Base-by-base conservation (phyloP, 2,113 vertebrate species). In the Suncus etruscus region DNA sequence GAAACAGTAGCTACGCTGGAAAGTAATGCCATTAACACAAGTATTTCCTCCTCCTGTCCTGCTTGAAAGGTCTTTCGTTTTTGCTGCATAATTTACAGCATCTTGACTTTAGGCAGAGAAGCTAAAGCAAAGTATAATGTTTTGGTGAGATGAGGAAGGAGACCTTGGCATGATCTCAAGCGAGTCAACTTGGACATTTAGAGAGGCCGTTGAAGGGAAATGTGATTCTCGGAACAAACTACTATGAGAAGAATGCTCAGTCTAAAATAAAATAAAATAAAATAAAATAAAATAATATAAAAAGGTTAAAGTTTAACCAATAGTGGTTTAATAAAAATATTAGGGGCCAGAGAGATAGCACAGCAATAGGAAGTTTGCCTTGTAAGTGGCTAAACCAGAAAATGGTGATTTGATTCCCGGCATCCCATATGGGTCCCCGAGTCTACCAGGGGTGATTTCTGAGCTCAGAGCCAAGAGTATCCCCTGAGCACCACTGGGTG, bases 1-100 rank as follows among this genome's bases (percentile, higher is more conserved):
- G 75, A 39, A 54, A n/a, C 54, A 61, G 45, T 47, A 83, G 86
- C 75, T 76, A 73, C 75, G 81, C 47, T 54, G 85, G 86, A 87
- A 83, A 88, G 45, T 66, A 80, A 94, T 81, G 70, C 85, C 86
- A 80, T 68, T 82, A 95, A 77, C 54, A 79, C 14, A 15, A 50
- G 2, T 70, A 39, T 45, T 83, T 27, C 32, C 65, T 72, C 75
- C 48, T 63, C 65, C 50, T 75, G 32, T 69, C 50, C 8, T 65
- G 85, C 94, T 48, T 78, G 83, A 95, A n/a, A 82, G 96, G 18
- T 1, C 14, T 95, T 91, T 84, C 39, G 78, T 86, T 79, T 95
- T 54, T 65, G 25, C 11, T 65, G 32, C 8, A 24, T 72, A 61
- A 63, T 76, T 94, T 27, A 10, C 68, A 89, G 91, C 81, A 5